Evolutionary conservation across 37 sponge, comb jelly and placozoan genomes (phyloP), one percentile per base, ranked within the genome.

Genomic region (Ianthella basta): DNA sequence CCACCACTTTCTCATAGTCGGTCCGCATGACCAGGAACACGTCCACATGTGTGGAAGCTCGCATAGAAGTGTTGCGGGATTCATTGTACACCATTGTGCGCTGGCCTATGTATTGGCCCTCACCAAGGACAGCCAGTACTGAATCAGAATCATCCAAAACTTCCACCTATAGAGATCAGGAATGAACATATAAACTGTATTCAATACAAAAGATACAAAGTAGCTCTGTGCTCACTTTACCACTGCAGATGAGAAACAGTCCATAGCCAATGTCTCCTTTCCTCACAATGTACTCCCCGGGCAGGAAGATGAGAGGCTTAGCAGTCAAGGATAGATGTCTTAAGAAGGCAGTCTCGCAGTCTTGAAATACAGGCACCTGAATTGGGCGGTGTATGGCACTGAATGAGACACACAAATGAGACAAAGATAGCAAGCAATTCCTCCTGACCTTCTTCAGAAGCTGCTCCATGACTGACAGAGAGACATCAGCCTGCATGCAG

Each of bases 261-360:
- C 87, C 89, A 53, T 63, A 59, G 0, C 81, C 89, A 20, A 86
- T 50, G 33, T 92, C 92, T 83, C 94, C 89, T 74, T 88, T 88
- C 59, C 64, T 74, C 36, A 94, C 85, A 37, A 94, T 88, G 77
- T 65, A 88, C 84, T 94, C 89, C 30, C 82, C 87, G 13, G 94
- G 87, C 20, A 88, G 84, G 82, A 83, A 91, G 44, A 88, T 25
- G 56, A 68, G 83, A 19, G 91, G 89, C 66, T 88, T 85, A n/a
- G 88, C 53, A 5, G 60, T 82, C 29, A 92, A 67, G 21, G 92
- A 56, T 15, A 92, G 79, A 63, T 86, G 78, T 1, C 92, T 80
- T 15, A 92, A 73, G 40, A 88, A 88, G 35, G 87, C 78, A 21
- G 54, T 57, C 72, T 85, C 84, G 25, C 73, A 59, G 24, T 67